Evolutionary conservation across 2,797 vertebrate species (phyloP).

Genomic region (Brachyalestes nurse): DNA sequence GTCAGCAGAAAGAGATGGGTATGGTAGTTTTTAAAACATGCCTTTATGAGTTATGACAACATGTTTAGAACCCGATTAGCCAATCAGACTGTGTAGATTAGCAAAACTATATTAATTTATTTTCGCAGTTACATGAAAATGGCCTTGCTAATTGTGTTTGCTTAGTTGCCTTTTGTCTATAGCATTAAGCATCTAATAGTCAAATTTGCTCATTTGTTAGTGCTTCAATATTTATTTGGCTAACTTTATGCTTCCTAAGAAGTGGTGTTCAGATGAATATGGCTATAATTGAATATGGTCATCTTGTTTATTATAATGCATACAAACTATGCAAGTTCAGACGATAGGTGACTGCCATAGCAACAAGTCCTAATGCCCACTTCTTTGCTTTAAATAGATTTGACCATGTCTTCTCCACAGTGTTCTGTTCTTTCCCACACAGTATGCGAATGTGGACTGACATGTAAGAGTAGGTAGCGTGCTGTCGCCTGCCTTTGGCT

Average conservation of each 20-base stretch:
- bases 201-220: too few relatives aligned
- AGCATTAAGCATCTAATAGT: background rate
- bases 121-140: background rate
- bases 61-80: too few relatives aligned
- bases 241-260: background rate
- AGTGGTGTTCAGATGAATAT: background rate
- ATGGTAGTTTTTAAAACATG: background rate
- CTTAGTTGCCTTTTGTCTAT: background rate
- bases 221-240: too few relatives aligned
- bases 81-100: too few relatives aligned
- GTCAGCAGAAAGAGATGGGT: background rate
- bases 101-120: too few relatives aligned
- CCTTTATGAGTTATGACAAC: too few relatives aligned
- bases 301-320: background rate
- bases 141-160: background rate
- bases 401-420: background rate
- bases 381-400: background rate
- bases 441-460: background rate
- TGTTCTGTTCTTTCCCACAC: background rate
- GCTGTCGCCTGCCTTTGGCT: background rate
- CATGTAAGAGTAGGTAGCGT: background rate
- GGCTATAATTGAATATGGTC: background rate
- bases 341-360: background rate
- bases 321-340: background rate
- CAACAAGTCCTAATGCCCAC: conserved; percentile 2